These are phyloP conservation scores for Entomyzon cyanotis DNA, from an alignment of 2,113 vertebrate species.

Conservation along the genomic window DNA sequence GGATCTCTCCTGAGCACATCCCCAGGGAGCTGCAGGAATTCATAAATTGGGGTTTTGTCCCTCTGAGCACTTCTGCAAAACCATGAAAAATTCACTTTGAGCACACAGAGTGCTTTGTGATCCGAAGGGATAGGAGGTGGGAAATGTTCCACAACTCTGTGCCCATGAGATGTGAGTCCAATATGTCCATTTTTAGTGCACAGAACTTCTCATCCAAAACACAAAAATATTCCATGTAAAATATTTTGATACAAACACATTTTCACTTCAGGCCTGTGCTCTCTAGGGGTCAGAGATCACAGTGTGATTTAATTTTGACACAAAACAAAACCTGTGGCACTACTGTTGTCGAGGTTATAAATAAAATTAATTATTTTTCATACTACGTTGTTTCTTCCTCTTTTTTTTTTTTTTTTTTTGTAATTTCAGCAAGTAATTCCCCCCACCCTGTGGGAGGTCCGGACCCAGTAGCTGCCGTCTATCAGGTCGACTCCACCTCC, in stretches of 20 bases:
- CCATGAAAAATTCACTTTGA: neutral
- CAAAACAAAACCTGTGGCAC: no score
- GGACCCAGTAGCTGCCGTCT: no score
- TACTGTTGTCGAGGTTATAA: no score
- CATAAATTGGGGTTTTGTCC: neutral
- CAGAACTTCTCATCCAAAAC: neutral
- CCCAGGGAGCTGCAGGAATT: neutral
- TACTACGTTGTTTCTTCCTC: neutral
- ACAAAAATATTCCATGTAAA: neutral
- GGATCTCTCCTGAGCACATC: neutral
- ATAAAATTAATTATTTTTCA: neutral
- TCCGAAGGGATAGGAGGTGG: no score
- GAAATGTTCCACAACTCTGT: neutral
- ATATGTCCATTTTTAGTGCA: accelerated
- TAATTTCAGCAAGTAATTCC: no score
- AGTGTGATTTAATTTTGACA: no score
- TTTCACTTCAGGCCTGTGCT: neutral
- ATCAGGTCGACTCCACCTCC: no score
- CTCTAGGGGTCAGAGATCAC: neutral
- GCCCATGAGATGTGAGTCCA: neutral
- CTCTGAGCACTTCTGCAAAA: neutral
- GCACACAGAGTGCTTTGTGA: neutral
- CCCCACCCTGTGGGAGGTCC: neutral
- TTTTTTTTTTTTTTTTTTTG: neutral
- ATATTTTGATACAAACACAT: no score